These are phyloP conservation scores for Todiramphus saurophagus DNA, from an alignment of 2,113 vertebrate genomes.

Conservation along the genomic window DNA sequence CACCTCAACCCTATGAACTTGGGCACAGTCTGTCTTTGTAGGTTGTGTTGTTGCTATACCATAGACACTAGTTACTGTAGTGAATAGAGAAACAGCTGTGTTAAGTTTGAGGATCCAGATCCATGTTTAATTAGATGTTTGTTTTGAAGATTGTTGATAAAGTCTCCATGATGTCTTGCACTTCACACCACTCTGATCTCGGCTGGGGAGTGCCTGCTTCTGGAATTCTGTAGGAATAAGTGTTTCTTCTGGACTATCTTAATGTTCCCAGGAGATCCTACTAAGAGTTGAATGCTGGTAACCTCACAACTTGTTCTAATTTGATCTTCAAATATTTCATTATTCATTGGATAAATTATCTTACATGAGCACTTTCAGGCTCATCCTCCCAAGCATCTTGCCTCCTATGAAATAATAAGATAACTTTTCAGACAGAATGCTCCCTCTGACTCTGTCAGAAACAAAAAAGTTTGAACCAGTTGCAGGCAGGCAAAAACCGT, in stretches of 20 bases:
- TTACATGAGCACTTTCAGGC: background rate
- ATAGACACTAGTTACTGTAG: background rate
- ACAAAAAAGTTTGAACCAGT: background rate
- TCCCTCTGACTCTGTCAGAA: background rate
- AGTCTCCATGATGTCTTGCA: background rate
- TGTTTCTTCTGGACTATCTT: too few species aligned
- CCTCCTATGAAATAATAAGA: background rate
- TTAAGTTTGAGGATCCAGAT: background rate
- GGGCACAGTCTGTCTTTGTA: background rate
- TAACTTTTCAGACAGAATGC: background rate
- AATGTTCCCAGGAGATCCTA: background rate
- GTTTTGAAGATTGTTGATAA: background rate
- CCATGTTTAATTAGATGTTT: background rate
- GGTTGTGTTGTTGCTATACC: background rate
- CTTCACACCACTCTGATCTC: background rate
- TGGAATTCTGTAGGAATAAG: background rate
- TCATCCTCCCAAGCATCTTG: background rate
- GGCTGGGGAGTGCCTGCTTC: background rate
- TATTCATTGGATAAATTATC: background rate
- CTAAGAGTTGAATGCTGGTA: background rate
- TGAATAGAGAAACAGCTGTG: background rate
- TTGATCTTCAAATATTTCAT: background rate
- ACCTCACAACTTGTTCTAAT: background rate
- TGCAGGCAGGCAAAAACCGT: background rate
- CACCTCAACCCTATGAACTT: background rate